Base-by-base conservation (phyloP, 2,888 invertebrate species). In the Platerodrilus igneus region DNA sequence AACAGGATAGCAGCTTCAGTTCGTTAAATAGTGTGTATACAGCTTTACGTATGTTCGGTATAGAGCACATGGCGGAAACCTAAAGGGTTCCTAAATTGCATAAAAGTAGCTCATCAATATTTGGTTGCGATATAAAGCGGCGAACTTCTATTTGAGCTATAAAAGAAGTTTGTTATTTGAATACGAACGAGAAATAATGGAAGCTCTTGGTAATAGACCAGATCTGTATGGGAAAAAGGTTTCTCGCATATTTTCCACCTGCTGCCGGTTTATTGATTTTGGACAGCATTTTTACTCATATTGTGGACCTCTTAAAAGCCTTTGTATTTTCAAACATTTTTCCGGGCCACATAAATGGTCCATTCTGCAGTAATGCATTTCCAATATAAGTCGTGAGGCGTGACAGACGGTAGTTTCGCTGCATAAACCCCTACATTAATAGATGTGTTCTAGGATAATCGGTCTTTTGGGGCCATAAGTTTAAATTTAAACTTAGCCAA, bases 111-210 rank as follows among this genome's bases (percentile, higher is more conserved):
- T n/a, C n/a, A n/a, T n/a, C n/a, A n/a, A n/a, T n/a, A n/a, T 58
- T 57, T 52, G 48, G 35, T 45, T 34, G 40, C 45, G 48, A 46
- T 48, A 51, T 55, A 54, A 55, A 57, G 51, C 55, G 47, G 45
- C 42, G 45, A 57, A 57, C 50, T 59, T 54, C 57, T 56, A 52
- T 57, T 58, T 48, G 43, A 47, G 55, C 55, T 47, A 58, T 60
- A 59, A 63, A 60, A 61, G 60, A 60, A 60, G 60, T 59, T 60
- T 58, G 60, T 60, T 61, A 63, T 62, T 61, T 59, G 62, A 63
- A 62, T 62, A 58, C 59, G 59, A 60, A 61, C 58, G 59, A 55
- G 59, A 59, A 62, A 63, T 63, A 61, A 62, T 62, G 60, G 60
- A 62, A 60, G 58, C 58, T 63, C 56, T n/a, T n/a, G 46, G 55